Base-by-base conservation (phyloP, 2,888 invertebrate genomes). In the Ophraella communa region DNA sequence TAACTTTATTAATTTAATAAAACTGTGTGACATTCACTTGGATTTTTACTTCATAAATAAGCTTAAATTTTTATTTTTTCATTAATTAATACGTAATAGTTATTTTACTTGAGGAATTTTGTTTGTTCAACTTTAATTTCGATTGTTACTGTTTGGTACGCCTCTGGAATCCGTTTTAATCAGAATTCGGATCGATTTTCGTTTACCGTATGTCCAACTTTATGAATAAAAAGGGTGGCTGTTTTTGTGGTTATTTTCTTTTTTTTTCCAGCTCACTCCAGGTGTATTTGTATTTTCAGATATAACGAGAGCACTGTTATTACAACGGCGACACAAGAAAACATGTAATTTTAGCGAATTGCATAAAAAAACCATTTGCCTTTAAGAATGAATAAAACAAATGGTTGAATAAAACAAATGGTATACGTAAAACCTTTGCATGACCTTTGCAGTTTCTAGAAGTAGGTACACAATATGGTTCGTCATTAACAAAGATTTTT, bases 211-310 rank as follows among this genome's bases (percentile, higher is more conserved):
- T 20, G 23, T 23, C 21, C 45, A 45, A 39, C 14, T 39, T 4
- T 23, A 66, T 61, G 60, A 64, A 60, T 63, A 60, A 20, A 56
- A 58, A 58, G 56, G 58, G 58, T 27, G 18, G 47, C 27, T 53
- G 57, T n/a, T 23, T n/a, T 44, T 45, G 39, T n/a, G 4, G 27
- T 53, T 44, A 56, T 59, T 59, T 52, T 57, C 53, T 52, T 24
- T 24, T 35, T 53, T 39, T 21, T 47, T 18, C 53, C 60, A n/a
- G n/a, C 68, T 72, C 69, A 65, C 71, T 71, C 73, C 68, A 69
- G 67, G 72, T 71, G 72, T 35, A 62, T 58, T 10, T 21, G 21
- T 44, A 44, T 33, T 33, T 33, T 33, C 10, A 33, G n/a, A 33
- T 33, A 33, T 33, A n/a, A 24, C 7, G 24, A 24, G 3, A 24